A percentile compares a stretch with the other conserved stretches of the same genome.
phyloP scores from a whole-genome alignment of 1,140 invertebrate genomes.

The Cephus cinctus region DNA sequence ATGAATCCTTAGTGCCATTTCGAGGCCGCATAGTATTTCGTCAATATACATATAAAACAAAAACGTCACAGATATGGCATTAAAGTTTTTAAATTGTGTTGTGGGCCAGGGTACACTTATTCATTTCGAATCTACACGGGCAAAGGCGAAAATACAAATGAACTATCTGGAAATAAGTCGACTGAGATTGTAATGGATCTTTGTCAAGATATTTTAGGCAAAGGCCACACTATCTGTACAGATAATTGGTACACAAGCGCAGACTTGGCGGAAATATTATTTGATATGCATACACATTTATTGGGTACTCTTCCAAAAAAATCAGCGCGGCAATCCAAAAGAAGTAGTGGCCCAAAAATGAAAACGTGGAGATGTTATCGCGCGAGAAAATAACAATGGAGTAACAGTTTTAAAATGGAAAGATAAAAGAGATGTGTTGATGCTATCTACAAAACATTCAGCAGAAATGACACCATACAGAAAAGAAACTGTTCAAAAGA shows the following conservation, averaged over 20 bases:
- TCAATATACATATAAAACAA: constrained; percentile 45
- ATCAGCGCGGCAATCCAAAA: constrained; percentile 19
- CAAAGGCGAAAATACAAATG: constrained; percentile 36
- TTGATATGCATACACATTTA: constrained; percentile 37
- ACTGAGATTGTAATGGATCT: constrained; percentile 37
- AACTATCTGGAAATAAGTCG: too few species aligned
- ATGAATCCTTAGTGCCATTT: constrained; percentile 49
- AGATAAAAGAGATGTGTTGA: constrained; percentile 27
- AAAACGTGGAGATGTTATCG: constrained; percentile 39
- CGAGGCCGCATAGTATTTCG: constrained; percentile 39
- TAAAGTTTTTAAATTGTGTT: constrained; percentile 47
- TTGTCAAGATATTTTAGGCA: constrained; percentile 32
- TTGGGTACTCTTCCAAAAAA: constrained; percentile 36
- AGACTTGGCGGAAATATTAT: constrained; percentile 35
- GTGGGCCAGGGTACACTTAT: constrained; percentile 39
- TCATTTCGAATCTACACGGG: constrained; percentile 39
- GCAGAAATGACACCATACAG: constrained; percentile 11
- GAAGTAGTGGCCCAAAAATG: constrained; percentile 32
- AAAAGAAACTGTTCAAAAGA: constrained; percentile 11
- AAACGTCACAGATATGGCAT: constrained; percentile 48
- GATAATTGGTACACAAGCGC: constrained; percentile 51
- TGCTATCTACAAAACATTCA: constrained; percentile 17
- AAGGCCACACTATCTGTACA: constrained; percentile 42
- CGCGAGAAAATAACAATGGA: constrained; percentile 40
- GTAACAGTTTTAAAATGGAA: constrained; percentile 36